Percentiles rank a stretch among this genome's conserved stretches.
Evolutionary conservation across 1,140 invertebrate genomes (phyloP).

Genomic region (Eupristina koningsbergeri): DNA sequence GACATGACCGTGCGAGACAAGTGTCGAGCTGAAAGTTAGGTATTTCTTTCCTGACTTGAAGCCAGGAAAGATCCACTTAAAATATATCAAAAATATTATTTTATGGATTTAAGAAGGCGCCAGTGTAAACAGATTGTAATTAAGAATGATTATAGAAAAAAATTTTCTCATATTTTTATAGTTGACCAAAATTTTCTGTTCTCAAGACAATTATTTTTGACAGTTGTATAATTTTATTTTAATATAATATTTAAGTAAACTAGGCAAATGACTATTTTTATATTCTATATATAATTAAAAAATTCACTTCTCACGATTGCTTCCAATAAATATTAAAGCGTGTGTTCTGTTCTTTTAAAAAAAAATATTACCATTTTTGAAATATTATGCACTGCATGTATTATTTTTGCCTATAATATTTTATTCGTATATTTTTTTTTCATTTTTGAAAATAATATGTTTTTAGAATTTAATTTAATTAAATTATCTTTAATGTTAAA

Average conservation of each 20-base stretch:
- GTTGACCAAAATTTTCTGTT: no score
- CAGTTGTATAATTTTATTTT: no score
- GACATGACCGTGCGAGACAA: conserved; percentile 52
- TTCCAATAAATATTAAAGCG: not conserved
- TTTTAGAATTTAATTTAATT: no score
- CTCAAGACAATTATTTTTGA: no score
- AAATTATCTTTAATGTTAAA: no score
- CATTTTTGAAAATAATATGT: no score
- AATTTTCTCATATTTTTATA: not conserved
- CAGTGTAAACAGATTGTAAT: not conserved
- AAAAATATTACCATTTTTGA: no score
- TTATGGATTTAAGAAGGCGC: not conserved
- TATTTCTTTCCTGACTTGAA: not conserved
- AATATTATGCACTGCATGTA: no score
- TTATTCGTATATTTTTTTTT: no score
- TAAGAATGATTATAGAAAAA: not conserved
- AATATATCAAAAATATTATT: not conserved
- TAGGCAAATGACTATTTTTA: not conserved
- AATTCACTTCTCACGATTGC: not conserved
- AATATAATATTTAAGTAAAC: no score
- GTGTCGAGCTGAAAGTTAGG: not conserved
- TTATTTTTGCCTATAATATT: no score
- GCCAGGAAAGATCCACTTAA: conserved; percentile 11
- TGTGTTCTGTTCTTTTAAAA: no score
- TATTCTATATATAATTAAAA: not conserved